Conservation (phyloP, 2,888 invertebrate genomes). For the Drosophila kuntzei region DNA sequence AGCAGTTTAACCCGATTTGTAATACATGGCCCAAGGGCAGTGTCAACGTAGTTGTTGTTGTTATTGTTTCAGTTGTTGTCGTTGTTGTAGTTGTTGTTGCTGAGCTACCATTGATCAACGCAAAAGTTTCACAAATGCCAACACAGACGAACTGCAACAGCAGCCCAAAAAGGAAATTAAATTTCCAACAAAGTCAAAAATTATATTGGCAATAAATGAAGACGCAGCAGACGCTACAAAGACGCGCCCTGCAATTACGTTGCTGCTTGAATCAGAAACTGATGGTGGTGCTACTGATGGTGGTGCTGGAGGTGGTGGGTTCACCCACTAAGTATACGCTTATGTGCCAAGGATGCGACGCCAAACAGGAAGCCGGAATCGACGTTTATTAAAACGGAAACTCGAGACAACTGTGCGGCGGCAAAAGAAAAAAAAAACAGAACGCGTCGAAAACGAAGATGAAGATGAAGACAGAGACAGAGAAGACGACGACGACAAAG, state of each 20-base stretch:
- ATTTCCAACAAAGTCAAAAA: constrained; percentile 82
- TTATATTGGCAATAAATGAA: constrained; percentile 81
- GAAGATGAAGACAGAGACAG: constrained; percentile 21
- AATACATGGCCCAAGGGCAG: constrained; percentile 69
- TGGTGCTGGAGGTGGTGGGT: constrained; percentile 1
- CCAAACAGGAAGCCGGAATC: constrained; percentile 81
- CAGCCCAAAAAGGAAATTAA: constrained; percentile 80
- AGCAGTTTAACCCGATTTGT: constrained; percentile 66
- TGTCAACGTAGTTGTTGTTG: constrained; percentile 36
- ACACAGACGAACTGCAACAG: constrained; percentile 27
- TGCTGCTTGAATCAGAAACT: constrained; percentile 14
- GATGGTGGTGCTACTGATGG: constrained; percentile 15
- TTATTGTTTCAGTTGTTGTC: constrained; percentile 3
- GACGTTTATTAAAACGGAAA: constrained; percentile 83
- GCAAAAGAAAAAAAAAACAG: constrained; percentile 11
- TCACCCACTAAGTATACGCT: constrained; percentile 37
- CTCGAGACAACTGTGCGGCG: constrained; percentile 77
- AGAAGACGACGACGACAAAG: constrained; percentile 4
- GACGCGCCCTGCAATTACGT: constrained; percentile 67
- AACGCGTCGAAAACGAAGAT: constrained; percentile 23
- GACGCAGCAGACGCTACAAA: constrained; percentile 57
- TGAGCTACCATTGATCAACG: constrained; percentile 34
- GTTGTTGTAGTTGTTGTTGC: constrained; percentile 1
- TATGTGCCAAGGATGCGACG: constrained; percentile 44
- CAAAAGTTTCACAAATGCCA: constrained; percentile 57